Conservation (phyloP, 2,113 vertebrate species). For the Macrotus californicus region DNA sequence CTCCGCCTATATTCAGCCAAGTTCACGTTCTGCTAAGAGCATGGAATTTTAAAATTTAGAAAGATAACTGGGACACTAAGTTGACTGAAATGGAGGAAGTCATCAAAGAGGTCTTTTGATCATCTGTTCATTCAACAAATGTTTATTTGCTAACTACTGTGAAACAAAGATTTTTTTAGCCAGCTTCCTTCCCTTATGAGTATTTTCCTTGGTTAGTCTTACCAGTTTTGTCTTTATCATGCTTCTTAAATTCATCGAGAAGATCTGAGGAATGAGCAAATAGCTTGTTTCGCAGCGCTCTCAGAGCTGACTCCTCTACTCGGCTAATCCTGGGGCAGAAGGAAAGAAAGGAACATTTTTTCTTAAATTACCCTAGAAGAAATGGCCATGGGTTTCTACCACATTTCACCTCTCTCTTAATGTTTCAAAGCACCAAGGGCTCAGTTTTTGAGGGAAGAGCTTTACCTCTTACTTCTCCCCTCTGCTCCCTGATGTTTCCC, state of each 20-base stretch:
- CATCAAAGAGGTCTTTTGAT: neutral
- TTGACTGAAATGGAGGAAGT: neutral
- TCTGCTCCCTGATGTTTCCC: neutral
- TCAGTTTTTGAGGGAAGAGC: neutral
- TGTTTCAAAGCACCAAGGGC: neutral
- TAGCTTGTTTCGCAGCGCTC: conserved; percentile 78
- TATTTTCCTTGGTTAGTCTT: conserved; percentile 8
- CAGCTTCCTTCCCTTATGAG: neutral
- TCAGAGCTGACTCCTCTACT: conserved; percentile 83
- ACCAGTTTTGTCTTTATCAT: conserved; percentile 75
- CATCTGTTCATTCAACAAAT: neutral
- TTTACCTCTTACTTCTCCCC: neutral
- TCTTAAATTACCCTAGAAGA: neutral
- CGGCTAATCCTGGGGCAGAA: conserved; percentile 78
- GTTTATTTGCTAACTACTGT: neutral
- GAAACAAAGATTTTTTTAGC: neutral
- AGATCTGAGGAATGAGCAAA: conserved; percentile 83
- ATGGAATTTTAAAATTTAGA: neutral
- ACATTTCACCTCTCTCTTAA: neutral
- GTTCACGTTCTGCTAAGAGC: neutral
- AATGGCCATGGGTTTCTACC: neutral
- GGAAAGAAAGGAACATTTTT: neutral
- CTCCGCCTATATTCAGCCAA: neutral
- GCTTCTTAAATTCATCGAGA: conserved; percentile 74
- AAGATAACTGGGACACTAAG: neutral